These are phyloP conservation scores for Cyclopterus lumpus DNA, from an alignment of 2,797 vertebrate genomes.

Conservation along the genomic window DNA sequence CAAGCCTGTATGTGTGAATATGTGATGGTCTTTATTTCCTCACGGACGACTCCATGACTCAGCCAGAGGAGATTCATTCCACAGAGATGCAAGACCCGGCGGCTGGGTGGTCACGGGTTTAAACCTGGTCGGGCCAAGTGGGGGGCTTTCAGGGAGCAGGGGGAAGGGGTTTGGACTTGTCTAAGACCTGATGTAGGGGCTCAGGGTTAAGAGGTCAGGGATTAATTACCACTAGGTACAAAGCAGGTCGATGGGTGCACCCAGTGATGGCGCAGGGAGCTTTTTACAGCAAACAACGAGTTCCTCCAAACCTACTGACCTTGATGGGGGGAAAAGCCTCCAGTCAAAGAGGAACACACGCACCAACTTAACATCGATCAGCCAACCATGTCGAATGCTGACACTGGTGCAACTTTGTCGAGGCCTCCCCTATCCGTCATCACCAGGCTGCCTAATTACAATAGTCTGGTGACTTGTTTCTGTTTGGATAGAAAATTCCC, in stretches of 20 bases:
- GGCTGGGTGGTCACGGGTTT: conserved; percentile 61
- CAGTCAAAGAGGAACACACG: conserved; percentile 38
- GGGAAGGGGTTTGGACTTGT: conserved; percentile 41
- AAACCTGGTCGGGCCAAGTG: conserved; percentile 14
- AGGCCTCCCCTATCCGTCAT: conserved; percentile 19
- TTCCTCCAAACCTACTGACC: conserved; percentile 59
- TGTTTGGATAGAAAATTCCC: conserved; percentile 22
- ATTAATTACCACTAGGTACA: conserved; percentile 68
- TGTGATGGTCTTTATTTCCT: conserved; percentile 37
- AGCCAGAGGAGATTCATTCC: conserved; percentile 26
- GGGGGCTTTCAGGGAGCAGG: conserved; percentile 35
- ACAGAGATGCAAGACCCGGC: conserved; percentile 51
- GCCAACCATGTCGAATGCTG: conserved; percentile 57
- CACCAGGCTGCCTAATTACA: conserved; percentile 42
- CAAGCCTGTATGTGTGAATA: not conserved
- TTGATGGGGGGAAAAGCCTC: conserved; percentile 24
- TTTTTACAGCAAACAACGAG: conserved; percentile 33
- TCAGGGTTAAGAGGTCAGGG: conserved; percentile 63
- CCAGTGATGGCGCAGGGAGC: conserved; percentile 27
- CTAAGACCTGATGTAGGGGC: conserved; percentile 43
- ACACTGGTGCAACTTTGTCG: conserved; percentile 34
- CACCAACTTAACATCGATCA: conserved; percentile 49
- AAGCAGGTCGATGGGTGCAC: conserved; percentile 56
- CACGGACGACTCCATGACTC: conserved; percentile 32
- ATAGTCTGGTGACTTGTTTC: conserved; percentile 52